Evolutionary conservation across 2,113 vertebrate species (phyloP).

Genomic region (Meleagris gallopavo): DNA sequence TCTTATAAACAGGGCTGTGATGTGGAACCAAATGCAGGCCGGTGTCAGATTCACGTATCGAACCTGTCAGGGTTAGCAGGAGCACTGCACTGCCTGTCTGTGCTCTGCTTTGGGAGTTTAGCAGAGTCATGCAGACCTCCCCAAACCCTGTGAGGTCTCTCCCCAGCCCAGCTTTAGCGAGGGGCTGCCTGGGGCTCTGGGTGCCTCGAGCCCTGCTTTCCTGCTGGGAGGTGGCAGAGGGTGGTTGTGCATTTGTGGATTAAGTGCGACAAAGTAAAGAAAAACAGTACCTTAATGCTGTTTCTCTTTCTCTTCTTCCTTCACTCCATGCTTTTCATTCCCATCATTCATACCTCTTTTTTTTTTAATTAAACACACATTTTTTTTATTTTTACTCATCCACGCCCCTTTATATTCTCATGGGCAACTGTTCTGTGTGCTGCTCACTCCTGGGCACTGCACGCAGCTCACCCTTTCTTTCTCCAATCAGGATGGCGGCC

Average conservation of each 20-base stretch:
- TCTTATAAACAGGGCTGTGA: slow-evolving; percentile 62
- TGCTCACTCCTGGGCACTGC: slow-evolving; percentile 58
- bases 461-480: slow-evolving; percentile 82
- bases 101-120: neutral
- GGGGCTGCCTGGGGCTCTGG: too few relatives aligned
- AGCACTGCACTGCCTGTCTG: accelerated
- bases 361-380: neutral
- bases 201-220: neutral
- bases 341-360: slow-evolving; percentile 45
- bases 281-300: slow-evolving; percentile 67
- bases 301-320: slow-evolving; percentile 76
- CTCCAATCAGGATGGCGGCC: slow-evolving; percentile 91
- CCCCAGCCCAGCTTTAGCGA: neutral
- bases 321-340: slow-evolving; percentile 69
- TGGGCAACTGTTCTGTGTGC: slow-evolving; percentile 68
- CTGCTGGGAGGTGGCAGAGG: neutral
- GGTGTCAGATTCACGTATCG: neutral
- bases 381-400: slow-evolving; percentile 37
- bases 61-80: neutral
- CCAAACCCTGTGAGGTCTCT: neutral
- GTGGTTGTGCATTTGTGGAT: neutral
- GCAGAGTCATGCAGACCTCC: neutral
- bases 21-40: slow-evolving; percentile 22
- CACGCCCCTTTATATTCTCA: slow-evolving; percentile 32
- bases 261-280: neutral